A percentile compares a stretch with the other conserved stretches of the same genome.
These are phyloP conservation scores for Calephelis nemesis DNA, from an alignment of 1,140 invertebrate species.

Conservation along the genomic window DNA sequence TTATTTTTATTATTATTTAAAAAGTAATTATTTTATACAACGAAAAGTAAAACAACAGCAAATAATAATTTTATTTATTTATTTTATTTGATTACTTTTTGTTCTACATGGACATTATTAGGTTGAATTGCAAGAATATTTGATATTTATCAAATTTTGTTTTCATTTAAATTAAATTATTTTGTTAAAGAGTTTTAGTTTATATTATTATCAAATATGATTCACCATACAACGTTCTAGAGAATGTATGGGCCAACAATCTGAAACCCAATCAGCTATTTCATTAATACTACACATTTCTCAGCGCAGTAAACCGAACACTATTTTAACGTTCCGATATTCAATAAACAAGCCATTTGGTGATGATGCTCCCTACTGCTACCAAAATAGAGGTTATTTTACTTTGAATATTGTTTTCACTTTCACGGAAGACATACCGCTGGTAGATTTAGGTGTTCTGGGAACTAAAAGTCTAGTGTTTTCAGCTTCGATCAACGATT, in stretches of 20 bases:
- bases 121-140: too few relatives aligned
- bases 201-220: slow-evolving; percentile 8
- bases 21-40: too few relatives aligned
- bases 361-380: slow-evolving; percentile 20
- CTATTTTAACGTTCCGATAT: slow-evolving; percentile 37
- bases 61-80: too few relatives aligned
- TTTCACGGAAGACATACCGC: slow-evolving; percentile 60
- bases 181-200: too few relatives aligned
- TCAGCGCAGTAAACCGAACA: slow-evolving; percentile 38
- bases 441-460: slow-evolving; percentile 57
- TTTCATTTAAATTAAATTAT: too few relatives aligned
- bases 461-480: slow-evolving; percentile 50
- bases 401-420: slow-evolving; percentile 25
- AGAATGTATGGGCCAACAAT: slow-evolving; percentile 20
- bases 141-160: too few relatives aligned
- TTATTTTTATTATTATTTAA: too few relatives aligned
- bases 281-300: slow-evolving; percentile 47
- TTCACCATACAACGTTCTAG: slow-evolving; percentile 12
- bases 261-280: slow-evolving; percentile 32
- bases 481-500: slow-evolving; percentile 37
- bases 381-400: slow-evolving; percentile 40
- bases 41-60: too few relatives aligned
- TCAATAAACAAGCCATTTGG: slow-evolving; percentile 21
- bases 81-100: too few relatives aligned
- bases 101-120: too few relatives aligned